These are phyloP conservation scores for Syrmaticus mikado DNA, from an alignment of 2,113 vertebrate genomes.

Conservation along the genomic window DNA sequence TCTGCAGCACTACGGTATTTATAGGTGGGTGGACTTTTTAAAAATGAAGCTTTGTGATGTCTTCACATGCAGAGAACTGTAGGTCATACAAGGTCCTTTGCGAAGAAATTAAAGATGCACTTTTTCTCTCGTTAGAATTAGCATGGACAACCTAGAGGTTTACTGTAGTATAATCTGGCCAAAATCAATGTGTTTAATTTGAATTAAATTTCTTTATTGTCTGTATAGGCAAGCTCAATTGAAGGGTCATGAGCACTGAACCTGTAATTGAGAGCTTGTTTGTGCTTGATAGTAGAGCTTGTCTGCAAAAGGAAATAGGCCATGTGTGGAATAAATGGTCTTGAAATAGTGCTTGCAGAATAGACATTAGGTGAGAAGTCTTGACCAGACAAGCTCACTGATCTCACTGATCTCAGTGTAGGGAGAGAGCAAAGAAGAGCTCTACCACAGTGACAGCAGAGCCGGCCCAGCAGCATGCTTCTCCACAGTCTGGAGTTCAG, in stretches of 20 bases:
- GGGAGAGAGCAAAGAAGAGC: background rate
- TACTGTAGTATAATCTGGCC: background rate
- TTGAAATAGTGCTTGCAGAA: background rate
- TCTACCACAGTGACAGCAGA: background rate
- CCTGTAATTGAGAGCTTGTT: background rate
- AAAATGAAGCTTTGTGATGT: accelerated
- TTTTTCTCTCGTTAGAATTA: background rate
- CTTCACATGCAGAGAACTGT: background rate
- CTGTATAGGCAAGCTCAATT: background rate
- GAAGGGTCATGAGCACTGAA: background rate
- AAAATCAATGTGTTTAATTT: background rate
- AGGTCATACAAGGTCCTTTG: background rate
- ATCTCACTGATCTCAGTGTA: background rate
- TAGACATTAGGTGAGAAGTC: accelerated
- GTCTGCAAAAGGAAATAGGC: background rate
- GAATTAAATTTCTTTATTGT: slow-evolving; percentile 30
- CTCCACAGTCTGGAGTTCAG: background rate
- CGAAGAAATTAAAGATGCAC: background rate
- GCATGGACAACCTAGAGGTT: background rate
- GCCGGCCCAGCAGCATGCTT: accelerated
- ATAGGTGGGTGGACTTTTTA: background rate
- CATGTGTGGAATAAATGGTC: background rate
- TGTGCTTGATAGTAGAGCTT: background rate
- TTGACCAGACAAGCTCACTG: background rate
- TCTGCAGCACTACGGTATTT: background rate